A percentile compares a stretch with the other conserved stretches of the same genome.
phyloP scores from a whole-genome alignment of 2,888 invertebrate species.

The Hyles lineata region DNA sequence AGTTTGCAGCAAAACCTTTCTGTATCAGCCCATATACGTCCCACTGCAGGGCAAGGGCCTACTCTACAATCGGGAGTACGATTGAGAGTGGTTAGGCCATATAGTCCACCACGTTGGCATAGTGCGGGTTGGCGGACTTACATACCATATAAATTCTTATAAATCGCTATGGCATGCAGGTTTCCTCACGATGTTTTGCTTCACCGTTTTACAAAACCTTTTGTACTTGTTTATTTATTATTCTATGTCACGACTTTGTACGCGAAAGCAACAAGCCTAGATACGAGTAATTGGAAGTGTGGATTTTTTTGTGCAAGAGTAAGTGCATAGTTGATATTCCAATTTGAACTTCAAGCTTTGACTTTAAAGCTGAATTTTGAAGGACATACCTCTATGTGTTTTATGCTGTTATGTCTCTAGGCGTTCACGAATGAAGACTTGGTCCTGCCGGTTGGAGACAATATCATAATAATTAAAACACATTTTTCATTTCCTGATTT shows the following conservation, averaged over 20 bases:
- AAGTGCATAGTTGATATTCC: constrained; percentile 30
- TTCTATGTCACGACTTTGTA: too few relatives aligned
- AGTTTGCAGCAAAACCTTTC: neutral
- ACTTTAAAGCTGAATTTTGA: constrained; percentile 55
- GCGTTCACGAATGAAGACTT: constrained; percentile 85
- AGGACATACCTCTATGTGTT: constrained; percentile 73
- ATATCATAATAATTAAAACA: constrained; percentile 36
- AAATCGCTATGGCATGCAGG: too few relatives aligned
- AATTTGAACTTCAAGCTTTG: constrained; percentile 49
- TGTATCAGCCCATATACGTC: too few relatives aligned
- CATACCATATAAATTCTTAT: too few relatives aligned
- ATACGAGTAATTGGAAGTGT: constrained; percentile 6
- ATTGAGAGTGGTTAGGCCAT: too few relatives aligned
- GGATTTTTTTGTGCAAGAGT: constrained; percentile 39
- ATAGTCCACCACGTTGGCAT: too few relatives aligned
- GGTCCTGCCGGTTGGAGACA: constrained; percentile 75
- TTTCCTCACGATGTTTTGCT: too few relatives aligned
- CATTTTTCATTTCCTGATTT: neutral
- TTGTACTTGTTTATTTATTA: neutral
- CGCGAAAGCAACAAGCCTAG: neutral
- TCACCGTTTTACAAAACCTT: too few relatives aligned
- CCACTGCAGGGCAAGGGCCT: too few relatives aligned
- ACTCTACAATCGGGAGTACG: too few relatives aligned
- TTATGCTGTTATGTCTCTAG: constrained; percentile 68
- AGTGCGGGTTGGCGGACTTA: too few relatives aligned